Conservation (phyloP, 2,113 vertebrate species). For the Catagonus wagneri region DNA sequence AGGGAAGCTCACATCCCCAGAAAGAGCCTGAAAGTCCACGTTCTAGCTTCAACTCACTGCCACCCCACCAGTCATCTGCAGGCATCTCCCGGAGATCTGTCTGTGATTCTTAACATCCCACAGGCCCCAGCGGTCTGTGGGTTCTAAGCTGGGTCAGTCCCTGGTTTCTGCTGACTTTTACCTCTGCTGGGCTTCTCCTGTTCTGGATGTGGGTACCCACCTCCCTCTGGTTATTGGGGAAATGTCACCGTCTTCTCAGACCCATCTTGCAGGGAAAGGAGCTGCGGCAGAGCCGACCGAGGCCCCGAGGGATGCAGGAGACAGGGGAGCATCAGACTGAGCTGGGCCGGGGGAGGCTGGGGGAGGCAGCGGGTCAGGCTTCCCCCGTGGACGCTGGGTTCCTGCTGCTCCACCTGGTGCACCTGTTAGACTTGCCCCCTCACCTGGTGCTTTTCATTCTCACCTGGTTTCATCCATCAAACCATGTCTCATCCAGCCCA, state of each 20-base stretch:
- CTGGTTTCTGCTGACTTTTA: not conserved
- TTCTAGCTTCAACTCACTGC: not conserved
- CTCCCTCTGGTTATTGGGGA: too few species aligned
- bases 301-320: not conserved
- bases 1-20: not conserved
- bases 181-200: not conserved
- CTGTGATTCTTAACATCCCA: not conserved
- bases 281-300: not conserved
- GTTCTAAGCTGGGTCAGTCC: not conserved
- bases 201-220: not conserved
- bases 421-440: not conserved
- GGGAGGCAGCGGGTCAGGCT: not conserved
- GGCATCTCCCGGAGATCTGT: not conserved
- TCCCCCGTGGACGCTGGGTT: not conserved
- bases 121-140: not conserved
- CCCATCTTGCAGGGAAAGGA: not conserved
- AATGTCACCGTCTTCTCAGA: not conserved
- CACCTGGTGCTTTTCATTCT: not conserved
- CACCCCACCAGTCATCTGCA: not conserved
- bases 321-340: too few species aligned
- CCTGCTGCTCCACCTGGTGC: not conserved
- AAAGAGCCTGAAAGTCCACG: accelerated
- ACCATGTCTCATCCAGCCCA: not conserved
- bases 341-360: not conserved
- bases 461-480: not conserved